Percentiles rank a stretch among this genome's conserved stretches.
These are phyloP conservation scores for Trochalopteron elliotii DNA, from an alignment of 2,113 vertebrate genomes.

Conservation along the genomic window DNA sequence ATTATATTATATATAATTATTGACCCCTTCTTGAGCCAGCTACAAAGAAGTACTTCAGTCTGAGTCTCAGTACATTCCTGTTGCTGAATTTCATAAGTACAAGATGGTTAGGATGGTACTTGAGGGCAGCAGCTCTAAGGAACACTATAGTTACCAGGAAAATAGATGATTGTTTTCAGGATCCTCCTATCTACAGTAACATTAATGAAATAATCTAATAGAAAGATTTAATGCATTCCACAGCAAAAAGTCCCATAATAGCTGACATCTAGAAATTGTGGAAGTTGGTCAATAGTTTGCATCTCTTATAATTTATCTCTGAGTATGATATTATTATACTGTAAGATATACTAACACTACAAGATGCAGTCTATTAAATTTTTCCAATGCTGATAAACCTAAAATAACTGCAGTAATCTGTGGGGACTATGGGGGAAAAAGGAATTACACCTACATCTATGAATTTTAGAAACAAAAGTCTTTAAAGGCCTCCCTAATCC, in stretches of 20 bases:
- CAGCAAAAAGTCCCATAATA: background rate
- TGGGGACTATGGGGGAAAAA: background rate
- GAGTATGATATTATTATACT: background rate
- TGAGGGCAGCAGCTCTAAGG: background rate
- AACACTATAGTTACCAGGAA: background rate
- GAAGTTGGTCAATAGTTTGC: background rate
- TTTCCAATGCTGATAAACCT: background rate
- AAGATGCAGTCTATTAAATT: background rate
- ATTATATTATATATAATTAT: background rate
- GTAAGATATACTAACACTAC: background rate
- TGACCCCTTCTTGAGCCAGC: background rate
- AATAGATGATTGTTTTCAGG: background rate
- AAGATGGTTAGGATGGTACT: background rate
- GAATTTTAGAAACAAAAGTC: background rate
- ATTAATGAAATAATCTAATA: background rate
- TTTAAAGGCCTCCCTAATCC: background rate
- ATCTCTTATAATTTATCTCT: background rate
- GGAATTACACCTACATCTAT: background rate
- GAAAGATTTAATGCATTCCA: background rate
- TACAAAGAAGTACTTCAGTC: background rate
- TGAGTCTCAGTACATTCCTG: background rate
- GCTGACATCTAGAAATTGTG: background rate
- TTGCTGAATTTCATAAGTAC: background rate
- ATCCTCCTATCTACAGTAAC: background rate
- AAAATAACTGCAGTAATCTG: background rate